Base-by-base conservation (phyloP, 2,113 vertebrate species). In the Myocastor coypus region DNA sequence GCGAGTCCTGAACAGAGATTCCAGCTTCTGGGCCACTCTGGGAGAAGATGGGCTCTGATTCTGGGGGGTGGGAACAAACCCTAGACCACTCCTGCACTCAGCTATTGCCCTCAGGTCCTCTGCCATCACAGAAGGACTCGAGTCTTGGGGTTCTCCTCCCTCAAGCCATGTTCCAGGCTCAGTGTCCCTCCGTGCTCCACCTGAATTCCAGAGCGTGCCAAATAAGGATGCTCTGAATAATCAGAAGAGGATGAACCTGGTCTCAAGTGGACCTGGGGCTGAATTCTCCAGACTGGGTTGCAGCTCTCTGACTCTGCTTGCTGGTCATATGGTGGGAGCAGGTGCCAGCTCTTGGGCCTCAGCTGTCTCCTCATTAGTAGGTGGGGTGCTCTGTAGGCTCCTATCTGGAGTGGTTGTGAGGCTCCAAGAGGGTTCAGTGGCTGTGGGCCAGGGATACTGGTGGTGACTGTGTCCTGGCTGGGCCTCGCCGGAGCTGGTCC, bases 381-480 rank as follows among this genome's bases (percentile, higher is more conserved):
- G 24, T 42, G 22, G 71, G 5, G 22, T 75, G 71, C 4, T 26
- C 24, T 6, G 4, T 12, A 6, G 71, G 26, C 24, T 46, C 17
- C 73, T 46, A 40, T 28, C 75, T 28, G 2, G 78, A 82, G 24
- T 17, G 59, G 37, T n/a, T 10, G 19, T 42, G n/a, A 69, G 63
- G 50, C 30, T 5, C 37, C 64, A 24, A 3, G 1, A 30, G 50
- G 77, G 12, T 34, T 50, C 22, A 8, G 1, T 1, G 34, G 28
- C 26, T 26, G 0, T 24, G 9, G 34, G 26, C 46, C 12, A 0
- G 46, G 30, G 26, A 10, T 12, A 8, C 34, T 5, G 3, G 40
- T 11, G 3, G 24, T 20, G 61, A 42, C 11, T 19, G 26, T 26
- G 19, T 37, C 26, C 20, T 11, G 19, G 2, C 2, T 9, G 61